Base-by-base conservation (phyloP, 2,113 vertebrate species). In the Miniopterus natalensis region DNA sequence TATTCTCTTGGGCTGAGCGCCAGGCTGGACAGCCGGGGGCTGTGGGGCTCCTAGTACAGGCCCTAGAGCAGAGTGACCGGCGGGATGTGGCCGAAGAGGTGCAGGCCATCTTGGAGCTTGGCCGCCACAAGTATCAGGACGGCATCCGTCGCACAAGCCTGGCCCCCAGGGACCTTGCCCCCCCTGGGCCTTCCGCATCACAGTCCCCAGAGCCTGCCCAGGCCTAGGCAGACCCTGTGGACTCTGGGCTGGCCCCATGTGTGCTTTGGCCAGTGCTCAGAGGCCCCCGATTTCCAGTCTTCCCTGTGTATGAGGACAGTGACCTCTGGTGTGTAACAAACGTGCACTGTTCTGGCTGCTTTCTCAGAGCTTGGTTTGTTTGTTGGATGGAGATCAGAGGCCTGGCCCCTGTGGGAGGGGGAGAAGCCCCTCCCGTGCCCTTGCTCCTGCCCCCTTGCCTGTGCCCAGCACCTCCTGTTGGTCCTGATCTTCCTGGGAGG, bases 11-110 rank as follows among this genome's bases (percentile, higher is more conserved):
- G 99, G 99, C 99, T 1, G 98, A 98, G 91, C 97, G 96, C 92
- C 99, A 99, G 96, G 97, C 51, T 0, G 98, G 98, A 29, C 98
- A 98, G 13, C 98, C 98, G 0, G 98, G 98, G 47, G 99, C 99
- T 0, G 98, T 99, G 96, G 98, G 96, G 40, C 98, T 97, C 90
- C 97, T 99, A 65, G 97, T 99, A 36, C 49, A 79, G 10, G 99
- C 99, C 18, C 98, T 99, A 98, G 98, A 98, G 49, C 98, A 98
- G 68, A 99, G 99, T 0, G 98, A 98, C 74, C 99, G 99, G 96
- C 98, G 85, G 97, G 99, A 99, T 95, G 97, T 99, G 0, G 99
- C 99, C 0, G 99, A 99, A 1, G 99, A 99, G 97, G 98, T 99
- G 0, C 98, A 98, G 78, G 98, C 99, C 80, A 98, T 99, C n/a